A percentile compares a stretch with the other conserved stretches of the same genome.
These are phyloP conservation scores for Scaeva pyrastri DNA, from an alignment of 2,888 invertebrate species.

Conservation along the genomic window DNA sequence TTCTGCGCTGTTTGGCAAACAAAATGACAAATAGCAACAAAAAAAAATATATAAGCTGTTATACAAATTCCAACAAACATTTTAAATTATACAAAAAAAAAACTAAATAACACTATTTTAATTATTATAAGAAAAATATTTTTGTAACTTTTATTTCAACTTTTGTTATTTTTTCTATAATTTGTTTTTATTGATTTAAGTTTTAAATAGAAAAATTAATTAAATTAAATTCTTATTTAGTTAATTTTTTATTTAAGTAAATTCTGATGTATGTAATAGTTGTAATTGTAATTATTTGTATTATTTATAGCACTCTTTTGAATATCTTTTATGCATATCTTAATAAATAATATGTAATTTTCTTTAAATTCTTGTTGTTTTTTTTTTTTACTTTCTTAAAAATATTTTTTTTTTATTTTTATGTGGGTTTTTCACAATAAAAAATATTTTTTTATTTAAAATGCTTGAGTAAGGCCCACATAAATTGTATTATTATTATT, in stretches of 20 bases:
- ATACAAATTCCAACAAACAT: constrained; percentile 46
- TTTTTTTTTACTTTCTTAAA: not conserved
- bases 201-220: constrained; percentile 9
- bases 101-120: not conserved
- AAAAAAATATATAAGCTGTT: constrained; percentile 25
- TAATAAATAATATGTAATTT: constrained; percentile 63
- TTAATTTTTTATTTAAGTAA: constrained; percentile 57
- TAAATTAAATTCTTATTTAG: constrained; percentile 37
- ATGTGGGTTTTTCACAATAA: no score
- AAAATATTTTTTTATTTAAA: no score
- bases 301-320: constrained; percentile 70
- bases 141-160: not conserved
- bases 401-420: constrained; percentile 3
- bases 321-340: constrained; percentile 74
- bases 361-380: constrained; percentile 37
- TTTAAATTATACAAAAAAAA: constrained; percentile 24
- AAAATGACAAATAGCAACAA: constrained; percentile 20
- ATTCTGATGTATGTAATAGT: constrained; percentile 5
- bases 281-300: constrained; percentile 39
- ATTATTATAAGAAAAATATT: not conserved
- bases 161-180: not conserved
- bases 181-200: not conserved
- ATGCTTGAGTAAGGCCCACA: no score
- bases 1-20: constrained; percentile 51
- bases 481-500: not conserved